Percentiles rank a stretch among this genome's conserved stretches.
Evolutionary conservation across 1,140 invertebrate species (phyloP).

Genomic region (Papilio helenus): DNA sequence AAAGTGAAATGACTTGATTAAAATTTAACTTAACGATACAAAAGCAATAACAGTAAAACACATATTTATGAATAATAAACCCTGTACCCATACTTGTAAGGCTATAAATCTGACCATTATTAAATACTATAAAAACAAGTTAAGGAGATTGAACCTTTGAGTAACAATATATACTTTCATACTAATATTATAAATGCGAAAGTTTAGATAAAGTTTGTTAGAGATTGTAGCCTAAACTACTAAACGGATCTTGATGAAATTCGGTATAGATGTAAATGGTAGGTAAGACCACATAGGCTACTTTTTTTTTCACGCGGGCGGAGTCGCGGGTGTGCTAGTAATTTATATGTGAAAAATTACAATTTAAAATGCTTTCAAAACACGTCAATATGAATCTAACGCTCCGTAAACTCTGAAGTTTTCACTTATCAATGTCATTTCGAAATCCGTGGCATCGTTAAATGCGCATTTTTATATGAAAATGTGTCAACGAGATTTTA

Average conservation of each 20-base stretch:
- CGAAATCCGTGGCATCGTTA: neutral
- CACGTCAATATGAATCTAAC: neutral
- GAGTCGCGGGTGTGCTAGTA: no score
- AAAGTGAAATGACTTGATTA: constrained; percentile 25
- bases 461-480: constrained; percentile 10
- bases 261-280: no score
- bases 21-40: constrained; percentile 21
- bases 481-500: constrained; percentile 9
- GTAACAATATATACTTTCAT: no score
- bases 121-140: constrained; percentile 1
- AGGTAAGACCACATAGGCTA: no score
- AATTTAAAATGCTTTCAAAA: constrained; percentile 8
- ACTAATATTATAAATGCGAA: no score
- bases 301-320: no score
- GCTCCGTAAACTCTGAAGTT: neutral
- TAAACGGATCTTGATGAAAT: no score
- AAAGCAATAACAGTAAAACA: constrained; percentile 14
- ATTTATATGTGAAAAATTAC: neutral
- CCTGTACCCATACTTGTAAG: constrained; percentile 4
- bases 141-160: neutral
- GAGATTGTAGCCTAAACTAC: no score
- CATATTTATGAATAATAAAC: constrained; percentile 26
- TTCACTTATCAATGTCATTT: constrained; percentile 12
- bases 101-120: constrained; percentile 28
- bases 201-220: no score